Conservation (phyloP, 1,140 invertebrate genomes). For the Drosophila yakuba region DNA sequence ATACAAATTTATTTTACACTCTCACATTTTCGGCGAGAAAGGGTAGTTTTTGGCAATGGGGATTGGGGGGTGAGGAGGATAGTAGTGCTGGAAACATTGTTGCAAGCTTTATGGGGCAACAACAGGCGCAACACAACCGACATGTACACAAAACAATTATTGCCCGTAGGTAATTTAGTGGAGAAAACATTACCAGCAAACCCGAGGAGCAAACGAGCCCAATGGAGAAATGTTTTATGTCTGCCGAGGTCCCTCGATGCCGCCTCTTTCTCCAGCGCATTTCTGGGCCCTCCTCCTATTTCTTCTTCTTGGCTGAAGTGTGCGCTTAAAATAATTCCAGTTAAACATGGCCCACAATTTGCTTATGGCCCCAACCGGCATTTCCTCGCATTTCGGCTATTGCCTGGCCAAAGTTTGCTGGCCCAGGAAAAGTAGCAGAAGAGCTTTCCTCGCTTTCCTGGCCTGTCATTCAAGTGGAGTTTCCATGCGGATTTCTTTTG, state of each 20-base stretch:
- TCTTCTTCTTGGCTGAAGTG: slow-evolving; percentile 8
- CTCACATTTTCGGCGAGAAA: slow-evolving; percentile 29
- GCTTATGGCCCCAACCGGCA: slow-evolving; percentile 46
- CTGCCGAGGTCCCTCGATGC: slow-evolving; percentile 20
- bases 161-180: slow-evolving; percentile 77
- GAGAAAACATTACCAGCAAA: slow-evolving; percentile 56
- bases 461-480: slow-evolving; percentile 48
- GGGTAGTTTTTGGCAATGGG: not conserved
- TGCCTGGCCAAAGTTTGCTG: slow-evolving; percentile 57
- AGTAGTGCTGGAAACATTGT: slow-evolving; percentile 31
- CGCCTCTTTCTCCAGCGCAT: slow-evolving; percentile 2
- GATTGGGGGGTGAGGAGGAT: too few relatives aligned
- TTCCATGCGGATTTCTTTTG: slow-evolving; percentile 29
- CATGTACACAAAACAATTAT: slow-evolving; percentile 80
- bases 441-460: slow-evolving; percentile 32
- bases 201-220: slow-evolving; percentile 22
- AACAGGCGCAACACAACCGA: slow-evolving; percentile 21
- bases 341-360: slow-evolving; percentile 76
- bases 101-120: slow-evolving; percentile 37
- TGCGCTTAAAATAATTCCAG: slow-evolving; percentile 74
- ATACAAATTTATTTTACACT: slow-evolving; percentile 52
- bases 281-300: slow-evolving; percentile 3
- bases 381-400: slow-evolving; percentile 48
- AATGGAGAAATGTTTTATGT: slow-evolving; percentile 68
- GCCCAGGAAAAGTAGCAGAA: slow-evolving; percentile 33